Conservation (phyloP, 1,140 invertebrate species). For the Parasteatoda tepidariorum region DNA sequence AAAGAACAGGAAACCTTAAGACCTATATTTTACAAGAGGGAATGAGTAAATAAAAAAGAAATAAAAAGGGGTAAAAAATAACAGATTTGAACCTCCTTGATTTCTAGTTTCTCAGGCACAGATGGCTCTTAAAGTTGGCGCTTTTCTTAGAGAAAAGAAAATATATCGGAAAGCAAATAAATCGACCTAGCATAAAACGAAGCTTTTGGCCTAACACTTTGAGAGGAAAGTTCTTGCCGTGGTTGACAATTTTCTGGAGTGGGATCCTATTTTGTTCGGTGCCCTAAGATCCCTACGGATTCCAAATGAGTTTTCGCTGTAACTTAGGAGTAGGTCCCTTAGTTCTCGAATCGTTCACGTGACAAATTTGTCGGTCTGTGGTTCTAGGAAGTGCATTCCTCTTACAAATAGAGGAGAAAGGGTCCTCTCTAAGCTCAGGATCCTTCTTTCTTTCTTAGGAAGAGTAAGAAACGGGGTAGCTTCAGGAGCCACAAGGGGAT, state of each 20-base stretch:
- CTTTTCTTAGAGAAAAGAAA: conserved; percentile 21
- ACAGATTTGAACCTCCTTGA: background rate
- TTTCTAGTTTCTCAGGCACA: conserved; percentile 23
- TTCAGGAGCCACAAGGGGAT: conserved; percentile 31
- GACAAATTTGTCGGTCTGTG: conserved; percentile 53
- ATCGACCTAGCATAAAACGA: conserved; percentile 23
- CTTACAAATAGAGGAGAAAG: conserved; percentile 40
- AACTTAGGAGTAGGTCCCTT: conserved; percentile 37
- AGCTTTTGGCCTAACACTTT: background rate
- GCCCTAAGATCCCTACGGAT: conserved; percentile 6
- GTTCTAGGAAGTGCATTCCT: conserved; percentile 24
- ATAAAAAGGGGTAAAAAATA: background rate
- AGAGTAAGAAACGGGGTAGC: conserved; percentile 12
- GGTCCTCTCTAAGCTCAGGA: background rate
- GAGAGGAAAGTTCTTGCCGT: conserved; percentile 10
- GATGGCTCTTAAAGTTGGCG: conserved; percentile 45
- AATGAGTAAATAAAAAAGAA: background rate
- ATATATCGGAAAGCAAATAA: conserved; percentile 46
- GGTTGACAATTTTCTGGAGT: conserved; percentile 48
- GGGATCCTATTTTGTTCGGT: conserved; percentile 22
- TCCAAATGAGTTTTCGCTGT: conserved; percentile 47
- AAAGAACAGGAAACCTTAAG: background rate
- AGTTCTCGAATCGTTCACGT: conserved; percentile 16
- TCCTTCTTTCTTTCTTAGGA: conserved; percentile 11
- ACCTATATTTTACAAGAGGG: conserved; percentile 25